A percentile compares a stretch with the other conserved stretches of the same genome.
phyloP scores from a whole-genome alignment of 2,888 invertebrate genomes.

The Blastobasis adustella region DNA sequence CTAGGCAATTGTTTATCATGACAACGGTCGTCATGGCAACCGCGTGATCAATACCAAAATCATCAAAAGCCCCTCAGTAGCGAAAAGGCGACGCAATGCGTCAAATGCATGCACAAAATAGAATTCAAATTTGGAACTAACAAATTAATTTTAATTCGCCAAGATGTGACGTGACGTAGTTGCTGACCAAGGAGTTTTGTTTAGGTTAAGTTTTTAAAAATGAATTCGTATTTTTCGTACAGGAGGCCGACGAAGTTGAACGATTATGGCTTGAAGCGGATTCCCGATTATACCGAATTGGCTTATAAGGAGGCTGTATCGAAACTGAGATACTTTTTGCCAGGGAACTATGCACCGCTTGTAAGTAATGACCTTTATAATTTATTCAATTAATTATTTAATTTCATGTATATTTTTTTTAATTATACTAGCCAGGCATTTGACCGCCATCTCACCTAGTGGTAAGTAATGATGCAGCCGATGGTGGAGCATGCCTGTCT shows the following conservation, averaged over 20 bases:
- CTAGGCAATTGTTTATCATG: constrained; percentile 39
- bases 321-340: constrained; percentile 83
- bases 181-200: constrained; percentile 12
- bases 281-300: constrained; percentile 87
- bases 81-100: constrained; percentile 51
- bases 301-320: constrained; percentile 90
- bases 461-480: too few species aligned
- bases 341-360: constrained; percentile 82
- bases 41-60: constrained; percentile 50
- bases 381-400: too few species aligned
- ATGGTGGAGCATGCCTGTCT: too few species aligned
- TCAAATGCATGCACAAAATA: constrained; percentile 19
- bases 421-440: too few species aligned
- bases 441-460: too few species aligned
- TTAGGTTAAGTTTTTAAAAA: constrained; percentile 14
- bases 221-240: constrained; percentile 39
- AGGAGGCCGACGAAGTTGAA: constrained; percentile 63
- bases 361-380: constrained; percentile 37
- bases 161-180: constrained; percentile 23
- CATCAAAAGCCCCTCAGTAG: constrained; percentile 25
- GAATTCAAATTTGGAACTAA: constrained; percentile 31
- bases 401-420: too few species aligned
- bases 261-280: constrained; percentile 71
- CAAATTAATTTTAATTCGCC: constrained; percentile 22
- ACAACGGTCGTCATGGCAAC: constrained; percentile 50